Evolutionary conservation across 1,140 invertebrate genomes (phyloP).

Genomic region (Bombus haemorrhoidalis): DNA sequence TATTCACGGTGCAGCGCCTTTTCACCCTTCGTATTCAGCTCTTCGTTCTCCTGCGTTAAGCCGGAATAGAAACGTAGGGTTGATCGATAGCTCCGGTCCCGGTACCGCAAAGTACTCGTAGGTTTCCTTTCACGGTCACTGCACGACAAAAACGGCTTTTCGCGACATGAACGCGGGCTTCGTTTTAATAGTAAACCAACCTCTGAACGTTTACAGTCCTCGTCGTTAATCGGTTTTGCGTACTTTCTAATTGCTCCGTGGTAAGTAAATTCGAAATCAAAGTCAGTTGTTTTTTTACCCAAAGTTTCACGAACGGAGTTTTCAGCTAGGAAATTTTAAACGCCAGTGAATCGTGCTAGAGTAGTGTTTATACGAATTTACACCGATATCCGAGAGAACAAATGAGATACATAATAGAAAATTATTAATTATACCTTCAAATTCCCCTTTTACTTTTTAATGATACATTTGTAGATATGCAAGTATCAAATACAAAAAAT

Average conservation of each 20-base stretch:
- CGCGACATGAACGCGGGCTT: constrained; percentile 10
- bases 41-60: constrained; percentile 54
- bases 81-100: constrained; percentile 48
- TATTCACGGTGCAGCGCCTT: constrained; percentile 66
- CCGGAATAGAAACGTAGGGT: constrained; percentile 53
- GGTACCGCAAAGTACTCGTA: constrained; percentile 32
- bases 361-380: no score
- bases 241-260: neutral
- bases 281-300: neutral
- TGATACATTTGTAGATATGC: no score
- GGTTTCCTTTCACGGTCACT: constrained; percentile 38
- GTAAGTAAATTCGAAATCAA: no score
- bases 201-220: neutral
- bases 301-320: neutral
- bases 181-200: neutral
- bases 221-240: no score
- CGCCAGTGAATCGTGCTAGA: neutral
- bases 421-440: no score
- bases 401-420: no score
- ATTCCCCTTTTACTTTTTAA: no score
- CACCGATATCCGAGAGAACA: no score
- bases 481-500: neutral
- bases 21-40: constrained; percentile 52
- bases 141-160: constrained; percentile 21
- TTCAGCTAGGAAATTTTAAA: neutral